These are phyloP conservation scores for Mormyrus iriodes DNA, from an alignment of 2,113 vertebrate genomes.

Conservation along the genomic window DNA sequence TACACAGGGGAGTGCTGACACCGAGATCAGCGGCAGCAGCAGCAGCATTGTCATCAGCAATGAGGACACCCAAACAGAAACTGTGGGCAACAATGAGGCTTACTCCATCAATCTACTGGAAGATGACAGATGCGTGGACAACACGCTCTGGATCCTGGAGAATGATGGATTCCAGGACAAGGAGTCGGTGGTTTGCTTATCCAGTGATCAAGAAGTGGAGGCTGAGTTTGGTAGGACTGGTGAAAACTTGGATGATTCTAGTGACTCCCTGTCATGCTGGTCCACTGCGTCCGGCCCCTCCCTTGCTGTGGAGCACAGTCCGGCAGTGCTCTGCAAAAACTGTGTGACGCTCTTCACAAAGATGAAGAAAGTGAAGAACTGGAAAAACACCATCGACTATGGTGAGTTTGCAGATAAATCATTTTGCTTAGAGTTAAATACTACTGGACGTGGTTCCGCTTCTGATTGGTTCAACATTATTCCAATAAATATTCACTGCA, in stretches of 20 bases:
- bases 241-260: background rate
- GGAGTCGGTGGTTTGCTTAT: background rate
- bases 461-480: background rate
- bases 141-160: constrained; percentile 1
- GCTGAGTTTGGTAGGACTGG: background rate
- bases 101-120: background rate
- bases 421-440: background rate
- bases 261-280: background rate
- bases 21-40: background rate
- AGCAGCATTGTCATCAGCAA: background rate
- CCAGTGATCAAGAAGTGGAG: background rate
- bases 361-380: constrained; percentile 13
- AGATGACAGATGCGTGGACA: background rate
- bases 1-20: background rate
- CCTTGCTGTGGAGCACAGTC: background rate
- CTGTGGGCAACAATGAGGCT: background rate
- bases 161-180: background rate
- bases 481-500: background rate
- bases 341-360: background rate
- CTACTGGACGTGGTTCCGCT: background rate
- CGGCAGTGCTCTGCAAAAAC: background rate
- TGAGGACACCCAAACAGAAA: background rate
- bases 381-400: constrained; percentile 5
- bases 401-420: background rate
- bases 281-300: constrained; percentile 19